Conservation (phyloP, 2,797 vertebrate species). For the Phrynocephalus forsythii region DNA sequence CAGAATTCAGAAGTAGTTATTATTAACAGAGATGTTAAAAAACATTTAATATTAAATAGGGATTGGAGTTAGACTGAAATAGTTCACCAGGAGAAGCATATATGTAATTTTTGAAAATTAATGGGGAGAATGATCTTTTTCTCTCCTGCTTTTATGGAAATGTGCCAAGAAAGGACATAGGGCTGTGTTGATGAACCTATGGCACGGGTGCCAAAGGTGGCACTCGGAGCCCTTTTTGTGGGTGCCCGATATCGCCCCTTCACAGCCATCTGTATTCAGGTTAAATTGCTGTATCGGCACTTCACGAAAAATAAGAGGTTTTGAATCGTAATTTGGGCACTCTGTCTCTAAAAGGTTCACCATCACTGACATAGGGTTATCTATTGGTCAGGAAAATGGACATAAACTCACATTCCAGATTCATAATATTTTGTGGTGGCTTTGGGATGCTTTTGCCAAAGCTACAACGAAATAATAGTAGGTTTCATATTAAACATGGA, state of each 20-base stretch:
- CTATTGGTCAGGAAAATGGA: constrained; percentile 25
- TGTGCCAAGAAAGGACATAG: constrained; percentile 22
- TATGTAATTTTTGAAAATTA: constrained; percentile 19
- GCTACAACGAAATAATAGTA: neutral
- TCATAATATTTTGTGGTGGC: neutral
- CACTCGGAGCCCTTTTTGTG: too few relatives aligned
- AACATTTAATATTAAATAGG: constrained; percentile 6
- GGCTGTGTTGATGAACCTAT: neutral
- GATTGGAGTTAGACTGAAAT: neutral
- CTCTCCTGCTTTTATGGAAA: constrained; percentile 6
- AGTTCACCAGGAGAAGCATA: neutral
- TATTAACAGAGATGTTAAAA: neutral
- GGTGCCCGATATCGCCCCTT: too few relatives aligned
- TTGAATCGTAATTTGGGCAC: too few relatives aligned
- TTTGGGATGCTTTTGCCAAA: neutral
- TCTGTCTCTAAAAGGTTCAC: too few relatives aligned
- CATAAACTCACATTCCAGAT: constrained; percentile 4
- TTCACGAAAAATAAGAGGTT: too few relatives aligned
- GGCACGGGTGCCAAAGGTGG: too few relatives aligned
- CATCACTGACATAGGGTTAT: neutral
- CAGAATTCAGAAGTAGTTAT: neutral
- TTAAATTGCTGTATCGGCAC: too few relatives aligned
- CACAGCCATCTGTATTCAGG: too few relatives aligned
- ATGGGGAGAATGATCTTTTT: constrained; percentile 14
- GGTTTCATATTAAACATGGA: neutral